These are phyloP conservation scores for Mastacembelus armatus DNA, from an alignment of 2,797 vertebrate species.

Conservation along the genomic window DNA sequence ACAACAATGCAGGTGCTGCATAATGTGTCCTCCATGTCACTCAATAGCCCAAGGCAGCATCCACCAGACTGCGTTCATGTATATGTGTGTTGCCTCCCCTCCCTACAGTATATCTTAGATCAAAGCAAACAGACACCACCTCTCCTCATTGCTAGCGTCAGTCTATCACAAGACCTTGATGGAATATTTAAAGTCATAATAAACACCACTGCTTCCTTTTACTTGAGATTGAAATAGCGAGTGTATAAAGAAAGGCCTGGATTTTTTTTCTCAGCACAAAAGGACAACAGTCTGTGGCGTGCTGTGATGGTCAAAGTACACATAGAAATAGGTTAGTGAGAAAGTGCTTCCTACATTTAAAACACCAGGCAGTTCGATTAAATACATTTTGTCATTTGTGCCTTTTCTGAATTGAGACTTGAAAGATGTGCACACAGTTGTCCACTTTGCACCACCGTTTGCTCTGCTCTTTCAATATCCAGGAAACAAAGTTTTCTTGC, in stretches of 20 bases:
- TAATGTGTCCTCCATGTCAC: constrained; percentile 61
- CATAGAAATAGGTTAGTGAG: constrained; percentile 48
- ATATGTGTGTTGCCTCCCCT: constrained; percentile 44
- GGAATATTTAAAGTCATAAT: constrained; percentile 64
- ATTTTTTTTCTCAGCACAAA: constrained; percentile 50
- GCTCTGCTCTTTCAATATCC: too few species aligned
- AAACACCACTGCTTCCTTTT: constrained; percentile 42
- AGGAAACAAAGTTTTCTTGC: too few species aligned
- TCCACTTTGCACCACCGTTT: too few species aligned
- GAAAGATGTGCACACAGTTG: constrained; percentile 1
- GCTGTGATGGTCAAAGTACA: constrained; percentile 8
- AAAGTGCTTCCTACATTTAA: constrained; percentile 14
- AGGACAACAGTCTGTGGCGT: constrained; percentile 31
- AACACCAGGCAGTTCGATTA: constrained; percentile 21
- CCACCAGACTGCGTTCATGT: constrained; percentile 58
- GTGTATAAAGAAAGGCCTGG: constrained; percentile 50
- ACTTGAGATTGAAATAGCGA: constrained; percentile 49
- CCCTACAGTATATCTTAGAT: constrained; percentile 41
- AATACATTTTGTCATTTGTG: constrained; percentile 13
- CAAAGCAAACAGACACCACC: constrained; percentile 52
- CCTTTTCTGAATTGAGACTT: neutral
- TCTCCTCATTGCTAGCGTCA: constrained; percentile 46
- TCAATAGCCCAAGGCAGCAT: constrained; percentile 70
- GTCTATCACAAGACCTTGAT: constrained; percentile 65
- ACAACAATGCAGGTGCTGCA: constrained; percentile 43